Evolutionary conservation across 2,888 invertebrate genomes (phyloP).

Genomic region (Drosophila macrospina): DNA sequence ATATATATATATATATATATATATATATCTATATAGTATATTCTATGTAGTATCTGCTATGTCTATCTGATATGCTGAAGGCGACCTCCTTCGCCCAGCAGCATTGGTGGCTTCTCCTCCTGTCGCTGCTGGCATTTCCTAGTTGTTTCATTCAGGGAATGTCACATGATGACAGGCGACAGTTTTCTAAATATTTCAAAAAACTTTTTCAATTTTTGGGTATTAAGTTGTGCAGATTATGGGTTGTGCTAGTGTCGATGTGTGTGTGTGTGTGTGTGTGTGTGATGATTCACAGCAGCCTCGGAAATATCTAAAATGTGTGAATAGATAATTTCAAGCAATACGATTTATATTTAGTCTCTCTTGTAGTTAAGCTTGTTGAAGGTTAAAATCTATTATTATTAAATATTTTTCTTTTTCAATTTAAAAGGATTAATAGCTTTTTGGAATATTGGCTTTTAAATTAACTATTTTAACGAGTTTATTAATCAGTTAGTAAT

Average conservation of each 20-base stretch:
- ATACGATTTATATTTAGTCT: constrained; percentile 51
- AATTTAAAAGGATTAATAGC: background rate
- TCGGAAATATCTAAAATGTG: constrained; percentile 59
- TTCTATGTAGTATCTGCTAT: constrained; percentile 18
- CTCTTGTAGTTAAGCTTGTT: constrained; percentile 47
- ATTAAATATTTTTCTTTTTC: background rate
- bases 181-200: constrained; percentile 42
- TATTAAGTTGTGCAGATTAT: constrained; percentile 51
- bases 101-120: constrained; percentile 32
- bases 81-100: constrained; percentile 49
- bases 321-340: constrained; percentile 55
- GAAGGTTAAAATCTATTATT: constrained; percentile 57
- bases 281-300: constrained; percentile 56
- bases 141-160: constrained; percentile 61
- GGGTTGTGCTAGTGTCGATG: constrained; percentile 13
- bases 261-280: constrained; percentile 39
- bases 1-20: constrained; percentile 24
- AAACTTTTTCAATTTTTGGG: constrained; percentile 48
- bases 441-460: constrained; percentile 12
- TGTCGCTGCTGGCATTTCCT: constrained; percentile 62
- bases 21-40: constrained; percentile 17
- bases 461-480: too few relatives aligned
- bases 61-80: constrained; percentile 32
- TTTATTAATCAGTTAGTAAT: background rate
- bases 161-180: constrained; percentile 80